These are phyloP conservation scores for Poecilia velifera DNA, from an alignment of 2,797 vertebrate genomes.

Conservation along the genomic window DNA sequence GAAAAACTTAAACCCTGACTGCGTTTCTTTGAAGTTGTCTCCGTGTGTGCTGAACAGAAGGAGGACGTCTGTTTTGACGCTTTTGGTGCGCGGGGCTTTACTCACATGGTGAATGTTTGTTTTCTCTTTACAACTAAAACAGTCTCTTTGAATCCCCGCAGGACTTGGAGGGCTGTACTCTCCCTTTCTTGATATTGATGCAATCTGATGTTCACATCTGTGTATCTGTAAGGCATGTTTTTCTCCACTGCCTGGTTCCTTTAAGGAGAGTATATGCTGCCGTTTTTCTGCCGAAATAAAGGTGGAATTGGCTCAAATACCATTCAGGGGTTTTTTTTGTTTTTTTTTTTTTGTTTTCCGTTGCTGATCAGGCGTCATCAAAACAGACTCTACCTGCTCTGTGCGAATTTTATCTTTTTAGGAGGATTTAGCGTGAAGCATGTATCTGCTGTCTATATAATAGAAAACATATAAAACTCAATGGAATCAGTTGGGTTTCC, in stretches of 20 bases:
- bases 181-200: slow-evolving; percentile 67
- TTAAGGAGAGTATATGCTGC: slow-evolving; percentile 47
- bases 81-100: slow-evolving; percentile 31
- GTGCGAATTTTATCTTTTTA: neutral
- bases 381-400: slow-evolving; percentile 14
- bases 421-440: slow-evolving; percentile 9
- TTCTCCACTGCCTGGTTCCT: slow-evolving; percentile 55
- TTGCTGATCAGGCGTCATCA: slow-evolving; percentile 46
- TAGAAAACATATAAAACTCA: neutral
- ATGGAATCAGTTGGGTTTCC: no score
- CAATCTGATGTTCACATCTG: slow-evolving; percentile 74
- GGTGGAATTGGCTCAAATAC: slow-evolving; percentile 44
- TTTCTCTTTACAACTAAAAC: slow-evolving; percentile 62
- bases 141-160: slow-evolving; percentile 66
- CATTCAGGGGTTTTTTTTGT: slow-evolving; percentile 2
- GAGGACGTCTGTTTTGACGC: slow-evolving; percentile 52
- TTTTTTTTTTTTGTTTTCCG: neutral
- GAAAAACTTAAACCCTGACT: slow-evolving; percentile 9
- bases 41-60: neutral
- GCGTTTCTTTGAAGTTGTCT: slow-evolving; percentile 11
- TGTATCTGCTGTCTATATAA: neutral
- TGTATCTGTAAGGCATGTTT: slow-evolving; percentile 61
- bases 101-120: slow-evolving; percentile 62
- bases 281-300: slow-evolving; percentile 37
- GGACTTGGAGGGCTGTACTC: slow-evolving; percentile 51